Evolutionary conservation across 1,140 invertebrate species (phyloP).

Genomic region (Bombus fervidus): DNA sequence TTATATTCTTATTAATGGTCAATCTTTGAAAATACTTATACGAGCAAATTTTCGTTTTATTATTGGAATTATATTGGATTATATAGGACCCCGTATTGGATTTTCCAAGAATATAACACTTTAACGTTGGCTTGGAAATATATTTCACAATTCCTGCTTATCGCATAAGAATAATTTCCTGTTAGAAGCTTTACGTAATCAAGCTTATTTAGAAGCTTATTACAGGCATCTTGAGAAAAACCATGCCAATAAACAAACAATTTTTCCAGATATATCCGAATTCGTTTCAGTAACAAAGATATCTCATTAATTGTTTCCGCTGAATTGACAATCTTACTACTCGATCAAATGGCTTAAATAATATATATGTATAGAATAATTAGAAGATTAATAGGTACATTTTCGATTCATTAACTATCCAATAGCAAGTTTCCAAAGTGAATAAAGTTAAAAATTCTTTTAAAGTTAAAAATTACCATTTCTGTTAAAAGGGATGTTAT

Average conservation of each 20-base stretch:
- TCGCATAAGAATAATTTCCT: not conserved
- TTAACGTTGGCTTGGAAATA: not conserved
- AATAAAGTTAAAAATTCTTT: not conserved
- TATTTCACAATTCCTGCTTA: not conserved
- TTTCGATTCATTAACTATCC: not conserved
- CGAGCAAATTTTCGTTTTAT: not conserved
- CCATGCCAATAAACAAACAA: not conserved
- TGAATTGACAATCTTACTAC: not conserved
- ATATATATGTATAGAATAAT: not conserved
- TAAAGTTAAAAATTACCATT: not conserved
- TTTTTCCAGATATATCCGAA: not conserved
- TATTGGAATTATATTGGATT: not conserved
- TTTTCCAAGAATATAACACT: not conserved
- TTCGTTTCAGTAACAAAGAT: not conserved
- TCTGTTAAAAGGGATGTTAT: not conserved
- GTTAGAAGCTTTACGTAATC: constrained; percentile 24
- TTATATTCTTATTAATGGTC: not conserved
- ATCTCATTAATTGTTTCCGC: constrained; percentile 22
- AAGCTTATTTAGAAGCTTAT: not conserved
- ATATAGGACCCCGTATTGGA: no score
- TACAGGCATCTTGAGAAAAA: not conserved
- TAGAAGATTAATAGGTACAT: not conserved
- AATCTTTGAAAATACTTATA: not conserved
- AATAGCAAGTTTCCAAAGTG: not conserved
- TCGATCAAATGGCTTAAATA: not conserved